Percentiles rank a stretch among this genome's conserved stretches.
These are phyloP conservation scores for Hozukius guyotensis DNA, from an alignment of 2,797 vertebrate genomes.

Conservation along the genomic window DNA sequence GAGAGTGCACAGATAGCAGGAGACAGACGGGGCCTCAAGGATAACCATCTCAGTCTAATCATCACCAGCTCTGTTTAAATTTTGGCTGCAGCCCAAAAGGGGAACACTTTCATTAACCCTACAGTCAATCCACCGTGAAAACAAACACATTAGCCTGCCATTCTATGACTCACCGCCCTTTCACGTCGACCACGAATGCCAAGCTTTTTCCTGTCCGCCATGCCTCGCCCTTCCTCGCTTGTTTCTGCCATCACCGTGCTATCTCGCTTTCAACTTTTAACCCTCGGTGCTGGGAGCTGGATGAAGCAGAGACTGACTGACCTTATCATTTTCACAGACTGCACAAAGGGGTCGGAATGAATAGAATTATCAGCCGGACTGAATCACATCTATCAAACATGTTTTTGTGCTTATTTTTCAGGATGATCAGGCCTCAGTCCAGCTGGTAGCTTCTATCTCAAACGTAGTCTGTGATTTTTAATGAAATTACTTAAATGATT, in stretches of 20 bases:
- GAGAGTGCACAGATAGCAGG: slow-evolving; percentile 20
- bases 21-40: slow-evolving; percentile 21
- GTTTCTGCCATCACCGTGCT: slow-evolving; percentile 24
- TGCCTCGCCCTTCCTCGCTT: slow-evolving; percentile 61
- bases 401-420: background rate
- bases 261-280: slow-evolving; percentile 65
- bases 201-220: slow-evolving; percentile 55
- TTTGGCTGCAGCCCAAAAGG: slow-evolving; percentile 48
- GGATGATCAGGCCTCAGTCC: background rate
- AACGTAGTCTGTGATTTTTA: background rate
- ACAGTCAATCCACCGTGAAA: slow-evolving; percentile 58
- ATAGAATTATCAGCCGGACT: background rate
- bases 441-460: background rate
- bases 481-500: background rate
- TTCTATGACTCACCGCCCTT: slow-evolving; percentile 59
- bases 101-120: slow-evolving; percentile 64
- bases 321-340: background rate
- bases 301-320: background rate
- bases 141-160: slow-evolving; percentile 61
- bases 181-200: slow-evolving; percentile 33
- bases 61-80: slow-evolving; percentile 44
- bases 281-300: slow-evolving; percentile 7
- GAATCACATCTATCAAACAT: background rate
- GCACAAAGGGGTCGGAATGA: background rate
- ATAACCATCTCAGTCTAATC: slow-evolving; percentile 51